These are phyloP conservation scores for Gymnothorax reevesii DNA, from an alignment of 2,797 vertebrate species.

Conservation along the genomic window DNA sequence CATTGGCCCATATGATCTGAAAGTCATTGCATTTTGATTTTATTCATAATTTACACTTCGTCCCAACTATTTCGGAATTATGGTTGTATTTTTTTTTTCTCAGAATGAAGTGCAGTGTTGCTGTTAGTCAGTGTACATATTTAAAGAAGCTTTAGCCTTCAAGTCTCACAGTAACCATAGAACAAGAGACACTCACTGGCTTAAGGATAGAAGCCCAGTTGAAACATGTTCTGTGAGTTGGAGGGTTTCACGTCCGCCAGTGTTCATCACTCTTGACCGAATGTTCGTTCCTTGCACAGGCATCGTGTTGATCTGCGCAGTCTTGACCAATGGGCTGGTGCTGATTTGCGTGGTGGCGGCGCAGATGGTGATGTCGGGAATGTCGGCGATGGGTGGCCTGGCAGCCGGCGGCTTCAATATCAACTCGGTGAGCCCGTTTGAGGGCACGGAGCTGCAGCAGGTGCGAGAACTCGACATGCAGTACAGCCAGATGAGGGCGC, in stretches of 20 bases:
- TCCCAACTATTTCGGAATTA: no score
- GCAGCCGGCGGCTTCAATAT: conserved; percentile 68
- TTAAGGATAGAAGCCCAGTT: not conserved
- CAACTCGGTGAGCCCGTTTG: conserved; percentile 71
- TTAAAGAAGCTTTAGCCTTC: no score
- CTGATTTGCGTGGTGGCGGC: conserved; percentile 81
- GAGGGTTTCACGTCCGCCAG: not conserved
- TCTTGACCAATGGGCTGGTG: conserved; percentile 78
- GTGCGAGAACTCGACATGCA: conserved; percentile 82
- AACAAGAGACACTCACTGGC: not conserved
- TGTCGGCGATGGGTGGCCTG: conserved; percentile 68
- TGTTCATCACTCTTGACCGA: not conserved
- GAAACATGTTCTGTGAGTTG: no score
- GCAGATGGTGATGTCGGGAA: conserved; percentile 75
- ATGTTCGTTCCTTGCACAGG: conserved; percentile 62
- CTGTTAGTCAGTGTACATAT: no score
- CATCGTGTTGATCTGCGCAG: conserved; percentile 78
- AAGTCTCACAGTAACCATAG: no score
- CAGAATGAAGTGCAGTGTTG: no score
- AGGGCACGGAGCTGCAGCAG: conserved; percentile 81
- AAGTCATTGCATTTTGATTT: no score
- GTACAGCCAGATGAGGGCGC: conserved; percentile 85
- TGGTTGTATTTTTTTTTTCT: no score
- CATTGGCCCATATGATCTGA: no score
- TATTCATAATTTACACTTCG: no score